These are phyloP conservation scores for Clepsis dumicolana DNA, from an alignment of 2,888 invertebrate species.

Conservation along the genomic window DNA sequence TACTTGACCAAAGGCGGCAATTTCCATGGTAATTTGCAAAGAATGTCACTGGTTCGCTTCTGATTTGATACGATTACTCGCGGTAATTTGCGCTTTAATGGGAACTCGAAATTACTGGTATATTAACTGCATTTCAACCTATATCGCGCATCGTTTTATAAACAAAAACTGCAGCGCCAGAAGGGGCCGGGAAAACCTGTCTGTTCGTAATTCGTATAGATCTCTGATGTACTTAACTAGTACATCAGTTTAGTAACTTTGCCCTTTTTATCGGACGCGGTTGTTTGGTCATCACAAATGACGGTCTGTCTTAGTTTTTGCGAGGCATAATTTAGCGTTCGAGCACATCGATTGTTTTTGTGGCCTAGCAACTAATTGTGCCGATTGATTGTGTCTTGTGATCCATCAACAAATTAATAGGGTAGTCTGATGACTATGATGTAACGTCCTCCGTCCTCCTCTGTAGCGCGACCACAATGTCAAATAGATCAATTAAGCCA, in stretches of 20 bases:
- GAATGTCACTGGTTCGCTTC: constrained; percentile 22
- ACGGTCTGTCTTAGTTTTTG: constrained; percentile 26
- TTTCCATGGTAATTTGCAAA: constrained; percentile 16
- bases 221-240: constrained; percentile 12
- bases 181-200: background rate
- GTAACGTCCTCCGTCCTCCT: constrained; percentile 54
- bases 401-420: constrained; percentile 56
- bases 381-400: constrained; percentile 55
- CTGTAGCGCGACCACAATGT: constrained; percentile 38
- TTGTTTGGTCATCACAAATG: constrained; percentile 28
- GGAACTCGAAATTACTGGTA: constrained; percentile 24
- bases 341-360: constrained; percentile 33
- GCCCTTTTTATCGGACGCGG: constrained; percentile 30
- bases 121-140: constrained; percentile 23
- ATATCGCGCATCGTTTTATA: background rate
- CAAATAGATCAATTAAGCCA: constrained; percentile 56
- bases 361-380: constrained; percentile 52
- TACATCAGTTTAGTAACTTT: constrained; percentile 23
- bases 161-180: background rate
- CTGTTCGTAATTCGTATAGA: constrained; percentile 4
- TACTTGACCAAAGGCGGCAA: constrained; percentile 12
- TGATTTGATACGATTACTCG: constrained; percentile 34
- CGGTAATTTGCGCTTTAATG: constrained; percentile 26
- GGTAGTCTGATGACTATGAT: constrained; percentile 50
- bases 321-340: constrained; percentile 23